Evolutionary conservation across 2,888 invertebrate species (phyloP), one percentile per base, ranked within the genome.

Genomic region (Trissonchulus latispiculum): DNA sequence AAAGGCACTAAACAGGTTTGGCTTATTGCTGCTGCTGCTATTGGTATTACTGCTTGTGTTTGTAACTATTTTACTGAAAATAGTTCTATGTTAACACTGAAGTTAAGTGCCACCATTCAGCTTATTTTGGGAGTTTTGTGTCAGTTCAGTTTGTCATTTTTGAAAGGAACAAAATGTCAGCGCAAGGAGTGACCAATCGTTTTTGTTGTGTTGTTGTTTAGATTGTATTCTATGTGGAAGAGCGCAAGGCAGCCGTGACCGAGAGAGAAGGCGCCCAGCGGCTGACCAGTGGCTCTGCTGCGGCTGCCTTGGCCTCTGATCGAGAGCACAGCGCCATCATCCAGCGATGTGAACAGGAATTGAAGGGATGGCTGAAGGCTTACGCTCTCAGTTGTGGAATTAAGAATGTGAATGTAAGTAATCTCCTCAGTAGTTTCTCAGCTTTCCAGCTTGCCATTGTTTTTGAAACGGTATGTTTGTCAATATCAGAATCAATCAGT

Each of bases 1-100:
- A 36, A 79, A 78, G n/a, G 69, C 79, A 23, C 80, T 78, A 69
- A 79, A 80, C 72, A 78, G 76, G 79, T 79, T n/a, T n/a, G n/a
- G n/a, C n/a, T n/a, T 28, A 37, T 74, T 15, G 15, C 31, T 2
- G 36, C 31, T 66, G 64, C 23, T 74, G 32, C 28, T 59, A 33
- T 73, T n/a, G 3, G 70, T 70, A 15, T 36, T 18, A 35, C 23
- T 33, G 23, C 31, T 1, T 1, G 3, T 32, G 64, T 61, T 32
- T 8, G 2, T 23, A n/a, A 36, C 32, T 29, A 64, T n/a, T n/a
- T 29, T n/a, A n/a, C n/a, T n/a, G n/a, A n/a, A n/a, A n/a, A n/a
- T n/a, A n/a, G n/a, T n/a, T n/a, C n/a, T n/a, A n/a, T n/a, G n/a
- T n/a, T n/a, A n/a, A n/a, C n/a, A n/a, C n/a, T n/a, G n/a, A n/a